These are phyloP conservation scores for Scaptomyza graminum DNA, from an alignment of 1,140 invertebrate species.

Conservation along the genomic window DNA sequence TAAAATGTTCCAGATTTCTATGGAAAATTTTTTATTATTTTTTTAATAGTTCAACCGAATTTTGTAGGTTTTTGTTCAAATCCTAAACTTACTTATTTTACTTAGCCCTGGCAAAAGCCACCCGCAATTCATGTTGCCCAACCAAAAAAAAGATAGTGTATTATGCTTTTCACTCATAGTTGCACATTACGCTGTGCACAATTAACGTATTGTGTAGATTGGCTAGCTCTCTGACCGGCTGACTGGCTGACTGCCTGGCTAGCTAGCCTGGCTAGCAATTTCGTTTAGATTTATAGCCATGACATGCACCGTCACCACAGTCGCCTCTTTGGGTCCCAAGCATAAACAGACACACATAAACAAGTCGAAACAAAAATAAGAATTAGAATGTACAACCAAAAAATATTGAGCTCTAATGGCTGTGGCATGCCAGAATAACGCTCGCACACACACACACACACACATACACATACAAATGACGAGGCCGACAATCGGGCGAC, in stretches of 20 bases:
- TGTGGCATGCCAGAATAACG: slow-evolving; percentile 8
- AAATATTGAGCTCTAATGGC: slow-evolving; percentile 32
- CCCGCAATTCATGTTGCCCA: not conserved
- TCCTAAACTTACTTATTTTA: too few species aligned
- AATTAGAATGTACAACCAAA: slow-evolving; percentile 3
- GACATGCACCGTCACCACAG: slow-evolving; percentile 47
- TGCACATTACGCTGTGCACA: slow-evolving; percentile 56
- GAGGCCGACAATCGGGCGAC: slow-evolving; percentile 46
- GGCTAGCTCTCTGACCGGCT: not conserved
- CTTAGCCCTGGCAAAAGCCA: not conserved
- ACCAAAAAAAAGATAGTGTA: not conserved
- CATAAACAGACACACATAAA: slow-evolving; percentile 20
- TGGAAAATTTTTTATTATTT: too few species aligned
- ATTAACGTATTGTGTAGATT: slow-evolving; percentile 53
- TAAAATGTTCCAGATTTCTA: too few species aligned
- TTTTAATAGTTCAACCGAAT: too few species aligned
- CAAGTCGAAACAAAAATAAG: slow-evolving; percentile 6
- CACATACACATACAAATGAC: slow-evolving; percentile 24
- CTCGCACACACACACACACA: slow-evolving; percentile 9
- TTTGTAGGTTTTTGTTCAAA: too few species aligned
- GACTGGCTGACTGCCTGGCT: slow-evolving; percentile 3
- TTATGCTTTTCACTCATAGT: slow-evolving; percentile 37
- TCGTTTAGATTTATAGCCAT: slow-evolving; percentile 41
- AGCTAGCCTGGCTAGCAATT: slow-evolving; percentile 28
- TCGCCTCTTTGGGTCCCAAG: not conserved